These are phyloP conservation scores for Lysandra bellargus DNA, from an alignment of 2,888 invertebrate genomes.

Conservation along the genomic window DNA sequence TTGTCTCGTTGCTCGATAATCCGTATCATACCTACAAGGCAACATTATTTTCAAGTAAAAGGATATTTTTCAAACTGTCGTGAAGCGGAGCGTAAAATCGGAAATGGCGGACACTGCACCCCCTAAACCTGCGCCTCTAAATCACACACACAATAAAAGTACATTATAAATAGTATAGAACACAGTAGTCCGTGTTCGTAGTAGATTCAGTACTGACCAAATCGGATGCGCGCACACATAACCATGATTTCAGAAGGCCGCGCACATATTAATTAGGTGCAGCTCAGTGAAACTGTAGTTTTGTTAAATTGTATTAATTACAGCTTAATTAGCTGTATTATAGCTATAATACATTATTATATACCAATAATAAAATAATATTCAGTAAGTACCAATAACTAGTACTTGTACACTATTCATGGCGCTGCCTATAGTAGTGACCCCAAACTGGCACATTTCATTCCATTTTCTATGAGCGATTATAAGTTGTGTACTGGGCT, in stretches of 20 bases:
- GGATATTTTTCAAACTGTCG: slow-evolving; percentile 43
- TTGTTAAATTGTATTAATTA: too few relatives aligned
- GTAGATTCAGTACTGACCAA: not conserved
- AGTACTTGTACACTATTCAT: too few relatives aligned
- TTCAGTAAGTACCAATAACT: too few relatives aligned
- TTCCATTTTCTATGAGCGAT: too few relatives aligned
- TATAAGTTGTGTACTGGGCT: too few relatives aligned
- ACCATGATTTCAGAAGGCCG: not conserved
- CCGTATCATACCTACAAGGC: not conserved
- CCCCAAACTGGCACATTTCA: too few relatives aligned
- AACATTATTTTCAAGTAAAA: slow-evolving; percentile 29
- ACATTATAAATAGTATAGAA: not conserved
- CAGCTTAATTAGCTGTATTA: too few relatives aligned
- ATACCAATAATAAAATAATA: too few relatives aligned
- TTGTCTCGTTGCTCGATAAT: not conserved
- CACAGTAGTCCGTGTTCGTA: not conserved
- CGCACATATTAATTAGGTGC: too few relatives aligned
- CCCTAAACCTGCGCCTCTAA: slow-evolving; percentile 66
- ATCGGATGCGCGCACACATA: not conserved
- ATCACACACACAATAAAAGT: slow-evolving; percentile 72
- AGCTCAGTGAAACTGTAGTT: too few relatives aligned
- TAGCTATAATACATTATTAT: too few relatives aligned
- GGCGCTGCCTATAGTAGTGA: too few relatives aligned
- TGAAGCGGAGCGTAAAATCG: slow-evolving; percentile 69
- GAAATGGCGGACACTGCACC: slow-evolving; percentile 63